Conservation (phyloP, 2,113 vertebrate species). For the Erythrocercus mccallii region DNA sequence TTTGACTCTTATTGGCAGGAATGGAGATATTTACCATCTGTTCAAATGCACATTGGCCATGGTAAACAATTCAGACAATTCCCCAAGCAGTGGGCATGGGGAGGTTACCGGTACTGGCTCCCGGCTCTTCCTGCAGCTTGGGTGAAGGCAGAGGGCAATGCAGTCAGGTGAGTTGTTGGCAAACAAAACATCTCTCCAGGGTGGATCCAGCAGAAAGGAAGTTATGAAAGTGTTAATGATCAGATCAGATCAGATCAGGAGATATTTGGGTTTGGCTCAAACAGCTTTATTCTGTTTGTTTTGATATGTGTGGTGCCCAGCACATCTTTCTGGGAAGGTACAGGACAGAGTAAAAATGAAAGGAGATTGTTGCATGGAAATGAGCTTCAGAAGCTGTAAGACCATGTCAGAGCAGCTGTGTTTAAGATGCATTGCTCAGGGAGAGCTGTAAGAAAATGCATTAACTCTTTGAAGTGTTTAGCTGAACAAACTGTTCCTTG, state of each 20-base stretch:
- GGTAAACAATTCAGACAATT: conserved; percentile 38
- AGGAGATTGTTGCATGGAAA: not conserved
- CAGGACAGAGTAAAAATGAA: not conserved
- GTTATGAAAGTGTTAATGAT: not conserved
- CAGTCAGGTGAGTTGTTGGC: not conserved
- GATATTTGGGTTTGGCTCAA: not conserved
- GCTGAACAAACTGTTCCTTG: not conserved
- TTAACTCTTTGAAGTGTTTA: not conserved
- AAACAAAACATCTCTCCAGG: not conserved
- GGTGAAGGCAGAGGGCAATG: not conserved
- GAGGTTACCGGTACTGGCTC: not conserved
- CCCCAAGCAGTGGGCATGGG: not conserved
- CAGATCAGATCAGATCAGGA: not conserved
- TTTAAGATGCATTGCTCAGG: not conserved
- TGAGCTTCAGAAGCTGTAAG: not conserved
- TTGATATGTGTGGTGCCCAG: not conserved
- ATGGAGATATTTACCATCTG: conserved; percentile 61
- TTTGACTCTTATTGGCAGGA: conserved; percentile 67
- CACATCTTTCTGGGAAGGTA: not conserved
- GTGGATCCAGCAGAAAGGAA: not conserved
- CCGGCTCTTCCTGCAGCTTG: not conserved
- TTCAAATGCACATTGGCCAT: conserved; percentile 34
- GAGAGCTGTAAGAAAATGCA: not conserved
- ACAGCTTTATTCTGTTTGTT: not conserved
- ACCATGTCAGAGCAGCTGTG: not conserved